Evolutionary conservation across 2,113 vertebrate species (phyloP).

Genomic region (Oreochromis tanganicae): DNA sequence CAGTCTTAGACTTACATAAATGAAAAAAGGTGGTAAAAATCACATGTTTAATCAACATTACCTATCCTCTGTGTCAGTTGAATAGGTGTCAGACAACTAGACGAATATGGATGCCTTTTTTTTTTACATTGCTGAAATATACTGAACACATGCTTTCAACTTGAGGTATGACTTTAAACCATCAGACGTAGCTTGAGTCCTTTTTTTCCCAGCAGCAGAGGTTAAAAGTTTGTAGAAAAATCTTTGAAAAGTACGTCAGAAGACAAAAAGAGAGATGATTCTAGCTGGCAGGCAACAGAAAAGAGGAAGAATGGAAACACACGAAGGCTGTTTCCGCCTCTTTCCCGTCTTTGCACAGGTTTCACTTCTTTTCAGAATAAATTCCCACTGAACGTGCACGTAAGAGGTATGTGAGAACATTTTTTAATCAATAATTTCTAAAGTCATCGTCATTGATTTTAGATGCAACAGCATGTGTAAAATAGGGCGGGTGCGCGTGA

Average conservation of each 20-base stretch:
- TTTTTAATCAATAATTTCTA: neutral
- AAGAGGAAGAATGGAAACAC: neutral
- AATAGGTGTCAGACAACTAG: neutral
- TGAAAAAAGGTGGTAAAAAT: neutral
- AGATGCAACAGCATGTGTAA: neutral
- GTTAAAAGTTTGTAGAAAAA: conserved; percentile 2
- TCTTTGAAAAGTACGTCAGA: neutral
- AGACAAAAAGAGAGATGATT: neutral
- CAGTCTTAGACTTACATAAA: neutral
- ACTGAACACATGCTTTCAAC: neutral
- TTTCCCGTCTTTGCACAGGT: neutral
- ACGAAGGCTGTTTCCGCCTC: neutral
- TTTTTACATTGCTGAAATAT: neutral
- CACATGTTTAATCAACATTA: neutral
- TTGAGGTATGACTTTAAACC: neutral
- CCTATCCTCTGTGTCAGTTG: neutral
- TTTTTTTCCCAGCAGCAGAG: neutral
- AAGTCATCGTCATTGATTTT: neutral
- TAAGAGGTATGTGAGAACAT: neutral
- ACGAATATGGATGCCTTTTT: neutral
- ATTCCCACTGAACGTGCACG: neutral
- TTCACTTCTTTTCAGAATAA: neutral
- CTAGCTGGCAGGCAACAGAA: conserved; percentile 2
- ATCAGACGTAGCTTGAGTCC: neutral
- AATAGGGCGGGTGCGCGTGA: neutral